Base-by-base conservation (phyloP, 2,888 invertebrate species). In the Rotaria sp. region DNA sequence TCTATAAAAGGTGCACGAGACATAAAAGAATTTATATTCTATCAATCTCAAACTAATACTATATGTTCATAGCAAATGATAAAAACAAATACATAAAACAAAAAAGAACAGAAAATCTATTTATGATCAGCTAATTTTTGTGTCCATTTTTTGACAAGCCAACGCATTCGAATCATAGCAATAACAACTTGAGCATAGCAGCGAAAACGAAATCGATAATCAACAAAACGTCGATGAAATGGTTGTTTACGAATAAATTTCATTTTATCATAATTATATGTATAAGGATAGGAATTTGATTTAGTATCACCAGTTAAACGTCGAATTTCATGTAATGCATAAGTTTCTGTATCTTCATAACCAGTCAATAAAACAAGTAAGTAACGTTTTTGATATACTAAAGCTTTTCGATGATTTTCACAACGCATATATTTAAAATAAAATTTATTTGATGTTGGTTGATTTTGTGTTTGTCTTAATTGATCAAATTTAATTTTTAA, bases 341-440 rank as follows among this genome's bases (percentile, higher is more conserved):
- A 80, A 3, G 24, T 41, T 88, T 92, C 92, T 7, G 89, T 91
- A 86, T 89, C 92, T 90, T 93, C 93, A 92, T 91, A 94, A 84
- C 92, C 93, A 88, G 90, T 92, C 80, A 95, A 90, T 87, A 94
- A 93, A 30, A 94, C 93, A 88, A 95, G 93, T 86, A 97, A 92
- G 91, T 96, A 96, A 38, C 94, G 93, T 92, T 97, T 97, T 92
- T 97, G 97, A 93, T 94, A 96, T 85, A 94, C 93, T 85, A 97
- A 92, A 26, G 96, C 95, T 90, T 96, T 96, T 87, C 95, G 93
- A 89, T 94, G 95, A 90, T 96, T 96, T 90, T 96, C 95, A 8
- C 94, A 93, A 52, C 95, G 93, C 88, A 96, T 92, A 85, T 86
- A 86, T 80, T 85, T 85, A 5, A 55, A 75, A 52, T 86, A 86